Percentiles rank a stretch among this genome's conserved stretches.
These are phyloP conservation scores for Dromiciops gliroides DNA, from an alignment of 2,113 vertebrate genomes.

Conservation along the genomic window DNA sequence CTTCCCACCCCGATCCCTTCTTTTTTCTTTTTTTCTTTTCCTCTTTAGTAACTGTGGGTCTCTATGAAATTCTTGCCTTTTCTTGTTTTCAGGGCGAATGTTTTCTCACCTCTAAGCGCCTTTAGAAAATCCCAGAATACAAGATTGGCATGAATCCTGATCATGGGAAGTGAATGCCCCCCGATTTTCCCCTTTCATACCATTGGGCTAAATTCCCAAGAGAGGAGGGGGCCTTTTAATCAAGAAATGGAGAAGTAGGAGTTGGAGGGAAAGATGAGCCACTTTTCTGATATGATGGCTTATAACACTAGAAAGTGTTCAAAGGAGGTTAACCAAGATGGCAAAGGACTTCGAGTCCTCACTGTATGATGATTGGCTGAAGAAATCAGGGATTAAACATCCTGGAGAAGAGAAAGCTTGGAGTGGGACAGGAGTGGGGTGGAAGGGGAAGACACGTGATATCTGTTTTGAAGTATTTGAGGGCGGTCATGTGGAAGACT, in stretches of 20 bases:
- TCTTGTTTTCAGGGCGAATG: constrained; percentile 80
- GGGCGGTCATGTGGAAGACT: not conserved
- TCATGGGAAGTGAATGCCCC: constrained; percentile 67
- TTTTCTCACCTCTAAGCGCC: constrained; percentile 87
- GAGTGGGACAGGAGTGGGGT: too few relatives aligned
- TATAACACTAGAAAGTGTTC: not conserved
- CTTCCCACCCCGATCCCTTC: constrained; percentile 50
- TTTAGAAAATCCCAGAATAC: constrained; percentile 86
- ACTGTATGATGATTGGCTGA: not conserved
- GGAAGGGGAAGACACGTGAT: not conserved
- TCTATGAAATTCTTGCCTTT: constrained; percentile 85
- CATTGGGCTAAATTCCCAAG: constrained; percentile 73
- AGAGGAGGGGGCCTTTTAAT: constrained; percentile 29
- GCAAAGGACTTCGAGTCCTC: not conserved
- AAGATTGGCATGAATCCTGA: constrained; percentile 67
- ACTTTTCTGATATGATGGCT: constrained; percentile 52
- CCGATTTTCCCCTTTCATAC: constrained; percentile 67
- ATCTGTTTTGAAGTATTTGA: not conserved
- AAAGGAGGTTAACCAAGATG: not conserved
- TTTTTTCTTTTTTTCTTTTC: constrained; percentile 38
- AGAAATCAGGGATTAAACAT: not conserved
- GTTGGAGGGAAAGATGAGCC: constrained; percentile 44
- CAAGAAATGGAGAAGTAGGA: constrained; percentile 52
- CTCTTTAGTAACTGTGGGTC: constrained; percentile 75
- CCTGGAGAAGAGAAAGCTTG: not conserved